A percentile compares a stretch with the other conserved stretches of the same genome.
phyloP scores from a whole-genome alignment of 2,888 invertebrate species.

The Luffia ferchaultella region DNA sequence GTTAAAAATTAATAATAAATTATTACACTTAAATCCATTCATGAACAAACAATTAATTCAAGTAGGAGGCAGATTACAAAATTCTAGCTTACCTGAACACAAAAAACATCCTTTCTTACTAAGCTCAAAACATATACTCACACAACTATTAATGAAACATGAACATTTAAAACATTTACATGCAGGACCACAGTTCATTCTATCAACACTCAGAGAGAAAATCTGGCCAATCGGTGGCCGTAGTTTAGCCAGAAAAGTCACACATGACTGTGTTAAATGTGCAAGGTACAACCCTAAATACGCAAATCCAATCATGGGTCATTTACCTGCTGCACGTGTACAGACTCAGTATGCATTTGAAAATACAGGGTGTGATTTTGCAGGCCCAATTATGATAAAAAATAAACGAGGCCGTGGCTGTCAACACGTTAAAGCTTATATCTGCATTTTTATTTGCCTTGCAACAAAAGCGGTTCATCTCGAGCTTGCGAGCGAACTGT shows the following conservation, averaged over 20 bases:
- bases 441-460: neutral
- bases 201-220: neutral
- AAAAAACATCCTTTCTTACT: slow-evolving; percentile 1
- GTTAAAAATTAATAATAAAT: neutral
- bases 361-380: neutral
- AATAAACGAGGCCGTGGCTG: too few relatives aligned
- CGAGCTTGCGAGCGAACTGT: too few relatives aligned
- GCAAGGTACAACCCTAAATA: too few relatives aligned
- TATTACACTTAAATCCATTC: too few relatives aligned
- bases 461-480: neutral
- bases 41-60: too few relatives aligned
- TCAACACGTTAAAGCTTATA: neutral
- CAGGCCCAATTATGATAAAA: neutral
- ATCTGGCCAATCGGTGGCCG: too few relatives aligned
- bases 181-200: neutral
- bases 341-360: too few relatives aligned
- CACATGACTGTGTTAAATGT: too few relatives aligned
- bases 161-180: slow-evolving; percentile 3
- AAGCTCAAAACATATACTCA: neutral
- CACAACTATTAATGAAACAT: neutral
- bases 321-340: too few relatives aligned
- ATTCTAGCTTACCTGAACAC: neutral
- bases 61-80: neutral
- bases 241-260: too few relatives aligned
- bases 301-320: too few relatives aligned